Evolutionary conservation across 2,888 invertebrate genomes (phyloP).

Genomic region (Tridacna crocea): DNA sequence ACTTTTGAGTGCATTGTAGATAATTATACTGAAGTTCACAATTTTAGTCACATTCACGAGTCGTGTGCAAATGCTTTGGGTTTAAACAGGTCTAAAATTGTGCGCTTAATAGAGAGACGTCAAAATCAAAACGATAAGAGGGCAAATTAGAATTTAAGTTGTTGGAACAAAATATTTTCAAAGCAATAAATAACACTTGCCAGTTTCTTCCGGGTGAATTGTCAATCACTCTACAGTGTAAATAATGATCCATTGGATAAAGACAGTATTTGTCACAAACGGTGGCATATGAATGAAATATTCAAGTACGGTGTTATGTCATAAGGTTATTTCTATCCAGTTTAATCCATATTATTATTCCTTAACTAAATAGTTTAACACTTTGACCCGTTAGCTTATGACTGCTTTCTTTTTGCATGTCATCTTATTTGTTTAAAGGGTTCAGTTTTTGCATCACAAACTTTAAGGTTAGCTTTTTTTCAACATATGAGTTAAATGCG

Average conservation of each 20-base stretch:
- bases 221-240: not conserved
- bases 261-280: conserved; percentile 15
- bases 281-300: not conserved
- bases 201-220: conserved; percentile 8
- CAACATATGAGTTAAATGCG: no score
- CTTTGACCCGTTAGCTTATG: no score
- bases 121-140: not conserved
- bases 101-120: no score
- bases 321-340: conserved; percentile 5
- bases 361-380: conserved; percentile 5
- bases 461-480: no score
- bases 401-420: no score
- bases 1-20: no score
- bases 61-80: no score
- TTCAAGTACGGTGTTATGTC: not conserved
- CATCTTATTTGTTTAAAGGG: no score
- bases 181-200: not conserved
- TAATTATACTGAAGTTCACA: no score
- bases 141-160: not conserved
- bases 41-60: no score
- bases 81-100: no score
- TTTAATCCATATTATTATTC: conserved; percentile 19
- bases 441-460: no score
- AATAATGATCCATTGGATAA: conserved; percentile 18
- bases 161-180: not conserved